Conservation (phyloP, 2,797 vertebrate species). For the Anisognathus igniventris region DNA sequence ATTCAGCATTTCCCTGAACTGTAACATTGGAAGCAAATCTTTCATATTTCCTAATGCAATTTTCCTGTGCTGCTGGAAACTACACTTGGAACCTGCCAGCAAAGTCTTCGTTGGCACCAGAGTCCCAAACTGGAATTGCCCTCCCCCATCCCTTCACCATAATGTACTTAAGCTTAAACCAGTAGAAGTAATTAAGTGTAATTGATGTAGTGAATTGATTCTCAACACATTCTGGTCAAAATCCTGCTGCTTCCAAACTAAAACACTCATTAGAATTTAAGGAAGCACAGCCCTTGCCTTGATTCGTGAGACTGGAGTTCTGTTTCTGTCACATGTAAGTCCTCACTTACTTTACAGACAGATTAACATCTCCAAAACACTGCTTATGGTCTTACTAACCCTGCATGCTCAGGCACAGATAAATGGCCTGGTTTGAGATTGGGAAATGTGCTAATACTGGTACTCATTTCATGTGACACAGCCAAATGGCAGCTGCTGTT, state of each 20-base stretch:
- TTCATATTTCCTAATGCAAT: fast-evolving
- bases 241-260: background rate
- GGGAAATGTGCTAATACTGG: background rate
- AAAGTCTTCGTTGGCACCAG: background rate
- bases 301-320: background rate
- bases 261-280: background rate
- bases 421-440: background rate
- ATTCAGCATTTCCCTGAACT: background rate
- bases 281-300: background rate
- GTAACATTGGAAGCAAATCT: background rate
- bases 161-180: background rate
- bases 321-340: background rate
- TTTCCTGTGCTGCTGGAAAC: background rate
- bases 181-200: background rate
- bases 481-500: background rate
- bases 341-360: background rate
- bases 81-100: background rate
- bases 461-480: background rate
- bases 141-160: background rate
- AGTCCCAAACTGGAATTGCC: background rate
- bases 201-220: background rate
- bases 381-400: background rate
- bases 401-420: background rate
- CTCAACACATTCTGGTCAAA: background rate
- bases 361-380: background rate